A percentile compares a stretch with the other conserved stretches of the same genome.
phyloP scores from a whole-genome alignment of 1,140 invertebrate species.

The Calliopsis andreniformis region DNA sequence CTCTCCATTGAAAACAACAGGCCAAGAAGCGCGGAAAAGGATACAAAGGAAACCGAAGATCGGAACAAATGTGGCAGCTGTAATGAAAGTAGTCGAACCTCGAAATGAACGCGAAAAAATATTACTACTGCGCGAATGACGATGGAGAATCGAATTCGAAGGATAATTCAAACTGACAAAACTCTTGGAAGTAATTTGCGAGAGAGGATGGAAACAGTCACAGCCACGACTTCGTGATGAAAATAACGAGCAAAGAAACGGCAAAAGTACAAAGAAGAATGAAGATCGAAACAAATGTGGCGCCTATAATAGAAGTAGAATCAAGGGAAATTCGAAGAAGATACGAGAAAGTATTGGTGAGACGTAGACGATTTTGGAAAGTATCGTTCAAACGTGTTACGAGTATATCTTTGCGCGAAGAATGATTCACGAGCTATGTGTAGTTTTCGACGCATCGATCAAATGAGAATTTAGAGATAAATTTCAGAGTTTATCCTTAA shows the following conservation, averaged over 20 bases:
- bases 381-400: background rate
- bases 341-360: background rate
- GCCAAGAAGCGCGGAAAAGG: too few relatives aligned
- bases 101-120: background rate
- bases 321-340: background rate
- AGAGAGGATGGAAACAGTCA: too few relatives aligned
- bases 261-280: background rate
- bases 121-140: background rate
- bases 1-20: background rate
- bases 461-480: too few relatives aligned
- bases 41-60: background rate
- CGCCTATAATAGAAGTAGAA: background rate
- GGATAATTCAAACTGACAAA: background rate
- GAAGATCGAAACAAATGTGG: background rate
- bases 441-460: background rate
- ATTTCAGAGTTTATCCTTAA: slow-evolving; percentile 33
- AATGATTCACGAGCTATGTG: background rate
- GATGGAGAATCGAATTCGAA: background rate
- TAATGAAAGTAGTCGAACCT: too few relatives aligned
- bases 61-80: background rate
- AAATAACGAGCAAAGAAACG: background rate
- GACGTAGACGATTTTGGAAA: too few relatives aligned
- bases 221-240: too few relatives aligned
- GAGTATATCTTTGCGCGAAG: background rate
- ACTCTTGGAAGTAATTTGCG: too few relatives aligned